These are phyloP conservation scores for Linnaemya vulpina DNA, from an alignment of 2,888 invertebrate species.

Conservation along the genomic window DNA sequence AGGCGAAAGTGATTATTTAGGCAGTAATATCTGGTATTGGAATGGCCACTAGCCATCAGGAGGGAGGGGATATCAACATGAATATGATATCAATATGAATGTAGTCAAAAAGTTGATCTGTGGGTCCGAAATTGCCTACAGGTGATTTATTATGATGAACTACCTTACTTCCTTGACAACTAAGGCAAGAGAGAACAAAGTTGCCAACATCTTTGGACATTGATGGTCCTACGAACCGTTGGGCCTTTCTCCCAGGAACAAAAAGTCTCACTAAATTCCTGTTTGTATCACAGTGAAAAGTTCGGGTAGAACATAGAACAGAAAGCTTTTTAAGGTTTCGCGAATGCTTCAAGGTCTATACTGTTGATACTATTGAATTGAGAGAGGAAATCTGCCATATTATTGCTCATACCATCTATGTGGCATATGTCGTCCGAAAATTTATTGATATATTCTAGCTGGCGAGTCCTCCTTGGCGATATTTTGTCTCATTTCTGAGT, in stretches of 20 bases:
- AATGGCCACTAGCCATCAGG: slow-evolving; percentile 74
- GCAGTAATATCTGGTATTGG: slow-evolving; percentile 74
- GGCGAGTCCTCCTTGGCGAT: too few species aligned
- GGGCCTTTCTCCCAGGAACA: slow-evolving; percentile 47
- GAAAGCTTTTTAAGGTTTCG: slow-evolving; percentile 49
- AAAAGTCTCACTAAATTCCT: not conserved
- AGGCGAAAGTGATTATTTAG: slow-evolving; percentile 17
- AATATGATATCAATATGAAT: too few species aligned
- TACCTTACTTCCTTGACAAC: slow-evolving; percentile 59
- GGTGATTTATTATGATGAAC: slow-evolving; percentile 70
- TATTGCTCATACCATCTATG: too few species aligned
- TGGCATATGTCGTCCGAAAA: too few species aligned
- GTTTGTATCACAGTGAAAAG: slow-evolving; percentile 62
- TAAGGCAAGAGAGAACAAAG: slow-evolving; percentile 49
- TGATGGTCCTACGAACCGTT: slow-evolving; percentile 63
- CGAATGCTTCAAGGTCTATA: too few species aligned
- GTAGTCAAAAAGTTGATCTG: too few species aligned
- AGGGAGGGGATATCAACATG: too few species aligned
- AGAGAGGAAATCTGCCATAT: too few species aligned
- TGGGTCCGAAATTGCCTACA: slow-evolving; percentile 61
- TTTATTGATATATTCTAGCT: too few species aligned
- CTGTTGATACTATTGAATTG: too few species aligned
- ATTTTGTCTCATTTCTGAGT: too few species aligned
- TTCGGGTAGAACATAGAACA: too few species aligned
- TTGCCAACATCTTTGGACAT: slow-evolving; percentile 56